Percentiles rank a stretch among this genome's conserved stretches.
phyloP scores from a whole-genome alignment of 2,888 invertebrate species.

The Monoplex corrugatus region DNA sequence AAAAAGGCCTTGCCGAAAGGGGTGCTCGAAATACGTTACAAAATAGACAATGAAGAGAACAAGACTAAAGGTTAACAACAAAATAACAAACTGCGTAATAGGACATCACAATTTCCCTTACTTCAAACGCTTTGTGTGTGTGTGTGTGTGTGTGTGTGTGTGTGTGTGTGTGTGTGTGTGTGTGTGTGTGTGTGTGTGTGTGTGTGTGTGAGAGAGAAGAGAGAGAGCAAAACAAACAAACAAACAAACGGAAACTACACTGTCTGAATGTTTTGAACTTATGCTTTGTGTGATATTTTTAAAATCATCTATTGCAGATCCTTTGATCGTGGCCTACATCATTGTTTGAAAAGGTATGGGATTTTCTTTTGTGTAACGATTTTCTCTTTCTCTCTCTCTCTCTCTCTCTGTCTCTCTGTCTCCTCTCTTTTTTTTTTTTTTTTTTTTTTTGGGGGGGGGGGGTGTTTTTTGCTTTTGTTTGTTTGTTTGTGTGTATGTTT shows the following conservation, averaged over 20 bases:
- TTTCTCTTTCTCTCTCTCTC: too few species aligned
- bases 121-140: not conserved
- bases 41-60: too few species aligned
- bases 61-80: too few species aligned
- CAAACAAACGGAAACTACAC: not conserved
- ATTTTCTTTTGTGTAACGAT: too few species aligned
- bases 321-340: slow-evolving; percentile 7
- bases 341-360: slow-evolving; percentile 9
- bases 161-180: not conserved
- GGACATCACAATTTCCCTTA: too few species aligned
- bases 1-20: too few species aligned
- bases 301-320: not conserved
- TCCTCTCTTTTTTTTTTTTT: too few species aligned
- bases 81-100: too few species aligned
- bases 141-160: not conserved
- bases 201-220: not conserved
- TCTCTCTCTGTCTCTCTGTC: too few species aligned
- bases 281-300: not conserved
- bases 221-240: not conserved
- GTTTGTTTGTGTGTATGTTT: not conserved
- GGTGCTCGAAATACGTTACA: too few species aligned
- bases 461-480: not conserved
- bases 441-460: too few species aligned
- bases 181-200: slow-evolving; percentile 3
- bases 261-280: not conserved